Percentiles rank a stretch among this genome's conserved stretches.
Conservation (phyloP, 2,888 invertebrate species). For the Plebejus anna region DNA sequence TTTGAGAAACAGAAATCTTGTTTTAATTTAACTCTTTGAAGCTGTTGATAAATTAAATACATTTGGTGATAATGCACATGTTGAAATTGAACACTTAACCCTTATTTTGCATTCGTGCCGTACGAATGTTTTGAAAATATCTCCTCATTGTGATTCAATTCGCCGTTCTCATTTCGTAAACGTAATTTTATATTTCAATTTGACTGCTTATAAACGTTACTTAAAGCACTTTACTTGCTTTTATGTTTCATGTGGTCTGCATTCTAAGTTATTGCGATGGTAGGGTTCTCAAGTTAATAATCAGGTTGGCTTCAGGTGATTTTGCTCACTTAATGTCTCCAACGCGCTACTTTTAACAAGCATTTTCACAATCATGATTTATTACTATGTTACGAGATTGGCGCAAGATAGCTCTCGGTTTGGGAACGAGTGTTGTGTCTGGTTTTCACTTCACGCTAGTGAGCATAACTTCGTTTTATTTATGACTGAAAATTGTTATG, state of each 20-base stretch:
- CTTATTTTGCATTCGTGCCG: slow-evolving; percentile 17
- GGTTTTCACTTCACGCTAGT: neutral
- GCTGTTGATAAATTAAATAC: neutral
- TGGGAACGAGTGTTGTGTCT: neutral
- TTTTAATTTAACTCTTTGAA: neutral
- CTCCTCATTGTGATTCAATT: slow-evolving; percentile 27
- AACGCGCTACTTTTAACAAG: slow-evolving; percentile 51
- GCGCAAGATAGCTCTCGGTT: slow-evolving; percentile 44
- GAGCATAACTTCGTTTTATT: neutral
- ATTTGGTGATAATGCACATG: neutral
- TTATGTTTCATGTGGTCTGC: slow-evolving; percentile 25
- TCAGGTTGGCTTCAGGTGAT: slow-evolving; percentile 50
- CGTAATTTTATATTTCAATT: slow-evolving; percentile 28
- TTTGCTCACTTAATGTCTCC: slow-evolving; percentile 48
- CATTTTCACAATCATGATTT: slow-evolving; percentile 62
- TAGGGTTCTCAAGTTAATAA: slow-evolving; percentile 48
- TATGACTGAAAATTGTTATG: neutral
- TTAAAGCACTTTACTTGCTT: slow-evolving; percentile 19
- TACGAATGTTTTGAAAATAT: slow-evolving; percentile 28
- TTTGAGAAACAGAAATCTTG: neutral
- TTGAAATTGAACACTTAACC: slow-evolving; percentile 7
- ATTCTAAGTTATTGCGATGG: slow-evolving; percentile 32
- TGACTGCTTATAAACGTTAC: slow-evolving; percentile 23
- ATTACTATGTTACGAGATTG: slow-evolving; percentile 48
- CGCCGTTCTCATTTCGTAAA: slow-evolving; percentile 22